Evolutionary conservation across 1,140 invertebrate species (phyloP).

Genomic region (Zaprionus lachaisei): DNA sequence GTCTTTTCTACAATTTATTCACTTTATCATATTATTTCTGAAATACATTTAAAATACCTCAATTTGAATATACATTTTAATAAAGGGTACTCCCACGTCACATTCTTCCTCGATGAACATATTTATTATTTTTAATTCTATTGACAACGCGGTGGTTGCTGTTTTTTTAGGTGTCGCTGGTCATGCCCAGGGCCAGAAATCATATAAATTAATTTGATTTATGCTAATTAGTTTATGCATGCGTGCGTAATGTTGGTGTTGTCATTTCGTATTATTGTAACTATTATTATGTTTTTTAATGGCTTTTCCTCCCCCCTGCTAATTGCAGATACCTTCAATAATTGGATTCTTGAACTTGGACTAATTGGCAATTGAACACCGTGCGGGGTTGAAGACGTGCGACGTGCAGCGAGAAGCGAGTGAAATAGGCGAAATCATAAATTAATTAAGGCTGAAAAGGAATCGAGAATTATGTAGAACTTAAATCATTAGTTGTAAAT

Average conservation of each 20-base stretch:
- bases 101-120: neutral
- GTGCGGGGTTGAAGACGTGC: conserved; percentile 6
- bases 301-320: conserved; percentile 23
- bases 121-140: conserved; percentile 4
- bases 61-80: neutral
- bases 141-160: conserved; percentile 15
- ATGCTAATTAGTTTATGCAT: conserved; percentile 60
- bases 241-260: conserved; percentile 27
- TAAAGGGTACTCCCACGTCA: conserved; percentile 1
- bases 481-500: conserved; percentile 2
- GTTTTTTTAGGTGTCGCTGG: conserved; percentile 27
- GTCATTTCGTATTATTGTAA: conserved; percentile 27
- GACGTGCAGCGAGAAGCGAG: too few species aligned
- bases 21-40: too few species aligned
- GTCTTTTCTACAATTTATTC: too few species aligned
- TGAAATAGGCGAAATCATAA: conserved; percentile 11
- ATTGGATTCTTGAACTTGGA: conserved; percentile 78
- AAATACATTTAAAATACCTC: too few species aligned
- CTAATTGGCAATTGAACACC: conserved; percentile 54
- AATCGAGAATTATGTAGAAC: conserved; percentile 44
- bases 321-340: conserved; percentile 78
- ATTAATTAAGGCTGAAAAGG: conserved; percentile 49
- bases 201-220: conserved; percentile 68
- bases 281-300: conserved; percentile 29
- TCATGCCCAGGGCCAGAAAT: conserved; percentile 31